Conservation (phyloP, 1,140 invertebrate genomes). For the Pseudobourletiella spinata region DNA sequence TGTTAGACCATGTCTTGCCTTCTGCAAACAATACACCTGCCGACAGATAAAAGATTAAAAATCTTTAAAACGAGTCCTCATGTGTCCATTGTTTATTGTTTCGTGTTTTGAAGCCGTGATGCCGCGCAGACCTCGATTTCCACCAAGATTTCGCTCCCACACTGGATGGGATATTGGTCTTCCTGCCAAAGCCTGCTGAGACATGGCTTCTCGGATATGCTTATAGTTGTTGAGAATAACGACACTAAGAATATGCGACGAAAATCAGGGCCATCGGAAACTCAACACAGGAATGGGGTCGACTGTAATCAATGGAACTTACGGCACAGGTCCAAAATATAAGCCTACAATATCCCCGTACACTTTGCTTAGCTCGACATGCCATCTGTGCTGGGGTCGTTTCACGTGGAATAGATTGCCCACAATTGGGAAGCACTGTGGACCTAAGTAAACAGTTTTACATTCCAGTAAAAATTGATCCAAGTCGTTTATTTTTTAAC, state of each 20-base stretch:
- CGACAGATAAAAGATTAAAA: neutral
- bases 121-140: neutral
- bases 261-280: too few relatives aligned
- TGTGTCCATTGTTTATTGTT: neutral
- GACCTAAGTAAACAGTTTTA: neutral
- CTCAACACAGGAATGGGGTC: neutral
- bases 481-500: neutral
- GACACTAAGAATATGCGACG: neutral
- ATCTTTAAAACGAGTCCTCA: neutral
- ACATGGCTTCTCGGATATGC: neutral
- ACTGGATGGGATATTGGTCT: neutral
- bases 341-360: neutral
- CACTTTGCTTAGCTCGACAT: neutral
- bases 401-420: neutral
- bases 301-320: neutral
- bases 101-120: neutral
- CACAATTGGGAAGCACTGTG: neutral
- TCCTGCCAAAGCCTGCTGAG: neutral
- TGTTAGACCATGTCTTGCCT: slow-evolving; percentile 23
- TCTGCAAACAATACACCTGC: slow-evolving; percentile 6
- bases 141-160: neutral
- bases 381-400: neutral
- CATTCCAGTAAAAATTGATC: neutral
- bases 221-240: neutral
- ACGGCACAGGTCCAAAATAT: neutral